Conservation (phyloP, 2,113 vertebrate genomes). For the Pandion haliaetus region DNA sequence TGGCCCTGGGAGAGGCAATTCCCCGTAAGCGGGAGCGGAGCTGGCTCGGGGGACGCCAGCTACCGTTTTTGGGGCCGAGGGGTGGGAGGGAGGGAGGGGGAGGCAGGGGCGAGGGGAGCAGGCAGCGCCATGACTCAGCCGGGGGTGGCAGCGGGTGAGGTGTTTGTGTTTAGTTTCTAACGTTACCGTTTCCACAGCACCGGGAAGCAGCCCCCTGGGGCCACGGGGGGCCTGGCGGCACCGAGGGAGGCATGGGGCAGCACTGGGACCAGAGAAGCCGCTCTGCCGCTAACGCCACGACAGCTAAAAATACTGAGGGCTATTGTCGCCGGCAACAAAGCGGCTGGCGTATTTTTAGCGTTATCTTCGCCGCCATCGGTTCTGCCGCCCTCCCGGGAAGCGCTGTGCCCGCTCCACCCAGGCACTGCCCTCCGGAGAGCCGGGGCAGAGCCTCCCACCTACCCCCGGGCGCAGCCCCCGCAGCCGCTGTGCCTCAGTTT, state of each 20-base stretch:
- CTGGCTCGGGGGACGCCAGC: background rate
- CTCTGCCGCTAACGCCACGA: background rate
- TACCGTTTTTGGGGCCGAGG: background rate
- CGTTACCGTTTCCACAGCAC: constrained; percentile 42
- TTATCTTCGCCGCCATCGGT: background rate
- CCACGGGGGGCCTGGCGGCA: background rate
- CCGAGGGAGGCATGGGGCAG: background rate
- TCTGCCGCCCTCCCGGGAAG: background rate
- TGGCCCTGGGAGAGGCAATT: background rate
- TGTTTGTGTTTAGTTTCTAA: constrained; percentile 62
- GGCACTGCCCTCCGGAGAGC: background rate
- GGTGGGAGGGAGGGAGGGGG: background rate
- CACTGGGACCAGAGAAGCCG: background rate
- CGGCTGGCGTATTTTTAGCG: constrained; percentile 6
- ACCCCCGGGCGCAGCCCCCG: background rate
- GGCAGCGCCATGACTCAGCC: constrained; percentile 13
- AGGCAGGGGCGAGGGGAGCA: background rate
- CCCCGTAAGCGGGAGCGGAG: background rate
- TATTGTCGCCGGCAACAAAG: constrained; percentile 48
- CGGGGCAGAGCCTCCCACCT: background rate
- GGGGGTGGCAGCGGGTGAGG: constrained; percentile 24
- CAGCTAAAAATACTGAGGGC: constrained; percentile 43
- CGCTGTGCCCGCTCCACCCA: background rate
- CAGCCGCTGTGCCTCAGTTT: background rate
- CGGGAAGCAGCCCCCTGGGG: background rate